Evolutionary conservation across 2,888 invertebrate genomes (phyloP).

Genomic region (Agriotes lineatus): DNA sequence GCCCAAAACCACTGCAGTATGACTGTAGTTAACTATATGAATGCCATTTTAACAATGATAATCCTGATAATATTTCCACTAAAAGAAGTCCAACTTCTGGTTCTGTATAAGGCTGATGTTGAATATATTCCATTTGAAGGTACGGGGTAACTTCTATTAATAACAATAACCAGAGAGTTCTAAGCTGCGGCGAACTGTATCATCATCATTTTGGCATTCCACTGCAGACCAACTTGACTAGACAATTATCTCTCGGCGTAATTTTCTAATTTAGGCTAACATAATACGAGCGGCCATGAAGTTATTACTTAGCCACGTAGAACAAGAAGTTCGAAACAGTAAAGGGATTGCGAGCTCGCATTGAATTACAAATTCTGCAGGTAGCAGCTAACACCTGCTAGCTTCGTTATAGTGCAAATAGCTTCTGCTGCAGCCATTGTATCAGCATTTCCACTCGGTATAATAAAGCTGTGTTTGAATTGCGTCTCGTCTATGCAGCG

Average conservation of each 20-base stretch:
- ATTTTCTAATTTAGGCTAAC: conserved; percentile 25
- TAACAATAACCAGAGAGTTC: too few species aligned
- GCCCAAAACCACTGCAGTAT: too few species aligned
- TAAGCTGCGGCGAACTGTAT: too few species aligned
- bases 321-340: conserved; percentile 13
- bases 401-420: conserved; percentile 29
- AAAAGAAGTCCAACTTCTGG: too few species aligned
- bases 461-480: conserved; percentile 21
- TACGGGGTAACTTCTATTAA: too few species aligned
- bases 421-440: conserved; percentile 24
- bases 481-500: background rate
- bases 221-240: too few species aligned
- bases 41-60: too few species aligned
- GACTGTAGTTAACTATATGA: too few species aligned
- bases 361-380: conserved; percentile 32
- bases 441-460: conserved; percentile 19
- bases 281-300: conserved; percentile 13
- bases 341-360: conserved; percentile 11
- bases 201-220: too few species aligned
- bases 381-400: conserved; percentile 25
- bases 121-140: too few species aligned
- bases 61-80: too few species aligned
- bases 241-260: conserved; percentile 16
- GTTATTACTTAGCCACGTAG: conserved; percentile 18
- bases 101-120: too few species aligned